phyloP scores from a whole-genome alignment of 2,888 invertebrate genomes.

The Liopterus haemorrhoidalis region DNA sequence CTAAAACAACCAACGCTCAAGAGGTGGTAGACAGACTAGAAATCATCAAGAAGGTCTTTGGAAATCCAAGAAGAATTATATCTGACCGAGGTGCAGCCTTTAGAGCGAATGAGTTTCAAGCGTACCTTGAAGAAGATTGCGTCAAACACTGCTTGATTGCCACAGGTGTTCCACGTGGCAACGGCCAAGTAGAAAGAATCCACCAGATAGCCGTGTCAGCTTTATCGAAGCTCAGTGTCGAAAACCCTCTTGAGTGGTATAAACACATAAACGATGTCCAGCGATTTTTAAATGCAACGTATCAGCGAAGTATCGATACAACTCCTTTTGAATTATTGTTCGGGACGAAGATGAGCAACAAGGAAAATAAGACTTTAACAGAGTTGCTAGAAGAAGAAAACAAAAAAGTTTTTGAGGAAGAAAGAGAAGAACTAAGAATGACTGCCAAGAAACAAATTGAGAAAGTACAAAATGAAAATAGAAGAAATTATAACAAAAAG shows the following conservation, averaged over 20 bases:
- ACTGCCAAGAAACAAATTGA: conserved; percentile 32
- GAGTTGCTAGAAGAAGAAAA: conserved; percentile 23
- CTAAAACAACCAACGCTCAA: conserved; percentile 24
- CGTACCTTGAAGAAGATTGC: neutral
- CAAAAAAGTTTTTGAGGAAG: conserved; percentile 14
- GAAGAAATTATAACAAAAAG: too few relatives aligned
- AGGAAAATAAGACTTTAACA: conserved; percentile 18
- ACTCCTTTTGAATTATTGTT: conserved; percentile 20
- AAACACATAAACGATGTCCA: conserved; percentile 10
- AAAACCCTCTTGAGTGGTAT: conserved; percentile 20
- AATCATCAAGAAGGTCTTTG: conserved; percentile 19
- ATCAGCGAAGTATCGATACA: conserved; percentile 13
- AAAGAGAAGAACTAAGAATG: conserved; percentile 13
- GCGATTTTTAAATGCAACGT: conserved; percentile 17
- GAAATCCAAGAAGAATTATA: conserved; percentile 23
- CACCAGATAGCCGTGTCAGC: conserved; percentile 21
- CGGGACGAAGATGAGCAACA: conserved; percentile 20
- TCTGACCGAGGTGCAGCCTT: conserved; percentile 26
- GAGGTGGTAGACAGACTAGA: conserved; percentile 21
- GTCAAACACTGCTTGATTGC: neutral
- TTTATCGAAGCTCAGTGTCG: conserved; percentile 16
- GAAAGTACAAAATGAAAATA: too few relatives aligned
- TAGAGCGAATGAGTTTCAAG: conserved; percentile 13
- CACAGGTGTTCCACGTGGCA: conserved; percentile 4
- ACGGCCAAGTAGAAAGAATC: conserved; percentile 22